These are phyloP conservation scores for Ascidia mentula DNA, from an alignment of 23 tunicate genomes.

Conservation along the genomic window DNA sequence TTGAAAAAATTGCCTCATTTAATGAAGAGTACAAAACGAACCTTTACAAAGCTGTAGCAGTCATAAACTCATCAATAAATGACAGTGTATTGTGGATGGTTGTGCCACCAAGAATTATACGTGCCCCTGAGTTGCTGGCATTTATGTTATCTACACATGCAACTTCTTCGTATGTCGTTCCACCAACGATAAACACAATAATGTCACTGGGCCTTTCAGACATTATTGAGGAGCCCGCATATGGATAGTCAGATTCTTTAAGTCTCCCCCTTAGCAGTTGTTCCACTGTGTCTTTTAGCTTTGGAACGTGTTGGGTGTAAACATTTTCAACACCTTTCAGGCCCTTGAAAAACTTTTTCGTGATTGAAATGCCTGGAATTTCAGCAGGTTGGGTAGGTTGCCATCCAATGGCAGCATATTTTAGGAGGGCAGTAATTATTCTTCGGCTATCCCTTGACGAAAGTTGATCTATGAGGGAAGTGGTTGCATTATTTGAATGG, in stretches of 20 bases:
- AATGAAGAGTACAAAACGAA: too few species aligned
- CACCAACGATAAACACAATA: conserved; percentile 93
- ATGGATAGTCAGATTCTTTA: conserved; percentile 65
- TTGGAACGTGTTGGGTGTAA: conserved; percentile 95
- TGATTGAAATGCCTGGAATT: conserved; percentile 43
- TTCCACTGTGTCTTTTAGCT: conserved; percentile 60
- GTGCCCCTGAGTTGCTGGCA: conserved; percentile 44
- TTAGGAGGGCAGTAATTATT: conserved; percentile 43
- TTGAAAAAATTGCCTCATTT: too few species aligned
- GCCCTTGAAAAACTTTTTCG: conserved; percentile 75
- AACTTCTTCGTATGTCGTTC: conserved; percentile 95
- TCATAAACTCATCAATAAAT: conserved; percentile 56
- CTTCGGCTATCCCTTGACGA: conserved; percentile 6
- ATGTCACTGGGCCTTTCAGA: conserved; percentile 70
- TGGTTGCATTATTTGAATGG: conserved; percentile 73
- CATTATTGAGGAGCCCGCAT: conserved; percentile 65
- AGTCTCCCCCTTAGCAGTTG: conserved; percentile 59
- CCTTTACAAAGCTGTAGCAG: conserved; percentile 21
- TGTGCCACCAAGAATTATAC: conserved; percentile 81
- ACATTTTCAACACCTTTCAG: conserved; percentile 98
- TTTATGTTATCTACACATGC: conserved; percentile 63
- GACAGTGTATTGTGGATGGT: conserved; percentile 51
- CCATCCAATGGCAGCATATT: conserved; percentile 43
- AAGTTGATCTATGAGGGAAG: conserved; percentile 59
- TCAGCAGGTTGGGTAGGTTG: conserved; percentile 16